Conservation (phyloP, 2,113 vertebrate genomes). For the Aegotheles bennettii region DNA sequence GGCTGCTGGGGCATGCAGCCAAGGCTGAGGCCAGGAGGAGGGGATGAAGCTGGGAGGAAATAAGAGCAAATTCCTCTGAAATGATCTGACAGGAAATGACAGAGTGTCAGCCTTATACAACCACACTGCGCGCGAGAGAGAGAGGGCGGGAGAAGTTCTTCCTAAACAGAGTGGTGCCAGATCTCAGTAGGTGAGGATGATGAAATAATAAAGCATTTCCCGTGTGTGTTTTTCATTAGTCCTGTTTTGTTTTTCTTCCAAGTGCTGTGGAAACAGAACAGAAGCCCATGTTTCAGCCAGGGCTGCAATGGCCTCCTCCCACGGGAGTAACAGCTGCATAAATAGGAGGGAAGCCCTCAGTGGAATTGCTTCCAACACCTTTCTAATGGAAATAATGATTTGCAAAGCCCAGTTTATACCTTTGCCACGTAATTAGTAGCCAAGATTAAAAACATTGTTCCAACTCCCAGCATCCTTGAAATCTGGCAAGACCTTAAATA, state of each 20-base stretch:
- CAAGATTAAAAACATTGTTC: constrained; percentile 77
- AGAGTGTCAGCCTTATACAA: constrained; percentile 78
- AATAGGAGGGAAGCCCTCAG: constrained; percentile 75
- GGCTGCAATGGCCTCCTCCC: constrained; percentile 84
- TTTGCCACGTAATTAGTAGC: constrained; percentile 77
- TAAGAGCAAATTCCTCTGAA: constrained; percentile 90
- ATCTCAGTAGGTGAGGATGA: constrained; percentile 98
- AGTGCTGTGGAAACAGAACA: constrained; percentile 95
- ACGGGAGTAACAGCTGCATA: constrained; percentile 86
- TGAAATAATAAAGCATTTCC: constrained; percentile 99
- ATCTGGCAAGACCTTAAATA: constrained; percentile 76
- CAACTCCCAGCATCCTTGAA: constrained; percentile 77
- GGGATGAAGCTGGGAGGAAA: constrained; percentile 84
- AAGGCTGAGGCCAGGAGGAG: constrained; percentile 46
- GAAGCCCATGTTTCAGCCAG: constrained; percentile 85
- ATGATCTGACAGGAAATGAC: constrained; percentile 94
- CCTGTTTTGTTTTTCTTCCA: constrained; percentile 95
- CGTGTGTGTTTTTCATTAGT: constrained; percentile 99
- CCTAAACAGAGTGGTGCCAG: constrained; percentile 86
- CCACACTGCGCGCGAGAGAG: constrained; percentile 60
- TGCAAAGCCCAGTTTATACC: constrained; percentile 81
- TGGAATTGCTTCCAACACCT: constrained; percentile 86
- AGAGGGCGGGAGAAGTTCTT: constrained; percentile 79
- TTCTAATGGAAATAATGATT: constrained; percentile 93
- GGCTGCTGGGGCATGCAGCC: constrained; percentile 33